phyloP scores from a whole-genome alignment of 2,113 vertebrate species.

The Ondatra zibethicus region DNA sequence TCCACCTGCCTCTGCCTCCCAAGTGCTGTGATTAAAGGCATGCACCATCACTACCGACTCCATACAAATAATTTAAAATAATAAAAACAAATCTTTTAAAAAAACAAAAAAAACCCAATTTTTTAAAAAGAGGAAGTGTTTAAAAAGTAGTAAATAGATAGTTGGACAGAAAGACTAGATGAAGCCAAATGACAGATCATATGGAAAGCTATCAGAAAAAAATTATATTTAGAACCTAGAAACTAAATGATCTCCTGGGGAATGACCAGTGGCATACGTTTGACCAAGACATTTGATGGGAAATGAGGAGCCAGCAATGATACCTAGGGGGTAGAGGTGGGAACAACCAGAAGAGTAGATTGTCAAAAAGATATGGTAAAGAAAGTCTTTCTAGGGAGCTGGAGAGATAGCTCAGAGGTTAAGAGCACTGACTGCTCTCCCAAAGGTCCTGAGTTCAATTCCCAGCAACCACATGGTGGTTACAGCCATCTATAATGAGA shows the following conservation, averaged over 20 bases:
- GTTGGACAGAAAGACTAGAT: neutral
- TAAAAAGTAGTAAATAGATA: neutral
- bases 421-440: too few relatives aligned
- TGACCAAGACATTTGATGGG: neutral
- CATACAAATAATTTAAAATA: too few relatives aligned
- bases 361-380: neutral
- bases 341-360: neutral
- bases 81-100: neutral
- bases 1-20: neutral
- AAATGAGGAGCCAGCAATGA: neutral
- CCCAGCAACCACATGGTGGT: too few relatives aligned
- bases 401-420: too few relatives aligned
- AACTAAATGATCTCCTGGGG: neutral
- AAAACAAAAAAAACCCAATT: neutral
- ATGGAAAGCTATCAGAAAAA: neutral
- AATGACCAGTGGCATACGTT: too few relatives aligned
- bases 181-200: neutral
- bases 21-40: neutral
- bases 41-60: neutral
- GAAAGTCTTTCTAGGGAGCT: neutral
- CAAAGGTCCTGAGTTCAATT: too few relatives aligned
- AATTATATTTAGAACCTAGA: neutral
- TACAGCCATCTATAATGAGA: too few relatives aligned
- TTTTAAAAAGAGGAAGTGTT: neutral
- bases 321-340: neutral